A percentile compares a stretch with the other conserved stretches of the same genome.
Evolutionary conservation across 2,113 vertebrate species (phyloP).

Genomic region (Petroica traversi): DNA sequence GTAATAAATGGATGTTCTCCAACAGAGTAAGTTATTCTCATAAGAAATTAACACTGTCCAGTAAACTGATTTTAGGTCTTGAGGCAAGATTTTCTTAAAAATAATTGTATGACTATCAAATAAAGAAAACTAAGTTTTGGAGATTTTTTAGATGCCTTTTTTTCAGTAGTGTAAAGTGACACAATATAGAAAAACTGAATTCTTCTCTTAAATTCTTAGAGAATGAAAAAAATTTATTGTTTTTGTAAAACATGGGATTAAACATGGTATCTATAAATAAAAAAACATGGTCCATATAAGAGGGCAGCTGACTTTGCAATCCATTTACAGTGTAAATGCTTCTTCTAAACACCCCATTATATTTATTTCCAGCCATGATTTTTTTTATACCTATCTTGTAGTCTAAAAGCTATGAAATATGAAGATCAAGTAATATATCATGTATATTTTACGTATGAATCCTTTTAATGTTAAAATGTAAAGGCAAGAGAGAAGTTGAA

Average conservation of each 20-base stretch:
- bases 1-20: conserved; percentile 24
- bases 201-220: background rate
- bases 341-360: background rate
- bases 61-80: conserved; percentile 31
- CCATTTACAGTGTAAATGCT: background rate
- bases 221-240: background rate
- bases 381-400: background rate
- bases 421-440: background rate
- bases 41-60: conserved; percentile 31
- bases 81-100: conserved; percentile 18
- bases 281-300: background rate
- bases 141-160: background rate
- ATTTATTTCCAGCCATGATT: background rate
- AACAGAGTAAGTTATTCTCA: background rate
- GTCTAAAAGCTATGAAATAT: background rate
- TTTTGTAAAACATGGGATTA: background rate
- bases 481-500: background rate
- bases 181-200: background rate
- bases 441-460: background rate
- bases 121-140: background rate
- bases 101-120: background rate
- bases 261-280: background rate
- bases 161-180: background rate
- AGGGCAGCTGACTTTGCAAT: background rate
- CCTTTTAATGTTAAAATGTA: background rate